Evolutionary conservation across 2,113 vertebrate species (phyloP), one percentile per base, ranked within the genome.

Genomic region (Callionymus lyra): DNA sequence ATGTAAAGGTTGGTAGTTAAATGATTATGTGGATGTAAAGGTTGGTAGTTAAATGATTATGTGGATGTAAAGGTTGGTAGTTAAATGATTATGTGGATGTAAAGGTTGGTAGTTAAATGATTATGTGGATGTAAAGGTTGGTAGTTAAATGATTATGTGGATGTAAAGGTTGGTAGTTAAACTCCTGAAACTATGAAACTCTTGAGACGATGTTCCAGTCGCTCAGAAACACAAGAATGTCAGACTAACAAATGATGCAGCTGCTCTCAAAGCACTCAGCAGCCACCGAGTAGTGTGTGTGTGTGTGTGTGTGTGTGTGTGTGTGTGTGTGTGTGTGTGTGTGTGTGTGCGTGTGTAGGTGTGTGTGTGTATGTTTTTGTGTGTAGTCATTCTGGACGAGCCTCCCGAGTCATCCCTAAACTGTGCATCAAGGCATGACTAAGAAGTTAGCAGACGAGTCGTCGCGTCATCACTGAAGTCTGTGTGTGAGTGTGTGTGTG

Each of bases 351-450:
- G 31, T 47, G 35, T 47, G 31, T 53, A 38, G 48, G 41, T 53
- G 38, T 50, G 10, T 39, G 10, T 44, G 16, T 55, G 39, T 41
- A n/a, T 40, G 37, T 15, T 41, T 8, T 27, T 17, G 14, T 18
- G 49, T 38, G 27, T 58, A 59, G 73, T 67, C 49, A 56, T 47
- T 34, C 34, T 16, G 6, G 8, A n/a, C 41, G 15, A 15, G 31
- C 47, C 65, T 79, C 63, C 79, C 63, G 72, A 87, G 75, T 74
- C 83, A 68, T 84, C 79, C 80, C 84, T 86, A 82, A 85, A 81
- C 59, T 84, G 83, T 76, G 84, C 85, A 88, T 56, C 75, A 67
- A 68, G 69, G 68, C 81, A 44, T 86, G 71, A 79, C 72, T 87
- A 88, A 87, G 79, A 59, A 61, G 72, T 74, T 62, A 48, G 57